Base-by-base conservation (phyloP, 2,888 invertebrate species). In the Leptinotarsa tumamoca region DNA sequence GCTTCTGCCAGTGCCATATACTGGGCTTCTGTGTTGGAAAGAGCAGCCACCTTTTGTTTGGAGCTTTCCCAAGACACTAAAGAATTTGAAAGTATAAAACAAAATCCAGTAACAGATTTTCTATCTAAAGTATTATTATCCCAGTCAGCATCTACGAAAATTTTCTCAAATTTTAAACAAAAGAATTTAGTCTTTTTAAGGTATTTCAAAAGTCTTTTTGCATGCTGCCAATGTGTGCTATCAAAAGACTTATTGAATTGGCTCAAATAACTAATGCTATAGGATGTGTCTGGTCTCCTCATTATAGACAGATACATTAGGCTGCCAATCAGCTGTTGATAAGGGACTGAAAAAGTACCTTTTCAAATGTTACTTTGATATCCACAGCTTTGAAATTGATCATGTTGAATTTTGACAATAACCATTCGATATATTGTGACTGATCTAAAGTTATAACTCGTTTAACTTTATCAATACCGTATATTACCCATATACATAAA, bases 391-490 rank as follows among this genome's bases (percentile, higher is more conserved):
- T 70, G 70, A 33, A 70, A 56, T 58, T 58, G 23, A n/a, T 18
- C 49, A 58, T 70, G n/a, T 33, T 54, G 18, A 70, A 58, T 43
- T 43, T 58, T 17, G 49, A 70, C n/a, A 70, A n/a, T 33, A 70
- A 33, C 43, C 13, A 33, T 14, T 70, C 58, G 23, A 70, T 69
- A n/a, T 69, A 69, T 15, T 69, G 69, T 27, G 21, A 23, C 52
- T 68, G 68, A 18, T 68, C 68, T 27, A 68, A 68, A 52, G 68
- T 68, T 68, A 67, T 67, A 49, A 50, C 67, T 43, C n/a, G 18
- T 67, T 67, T 43, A 43, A 49, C 17, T 43, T 67, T 43, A n/a
- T 50, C n/a, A n/a, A 56, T 56, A 56, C 21, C 21, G 21, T 21
- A 21, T 21, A 21, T 21, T 21, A 21, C 56, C n/a, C n/a, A 56